A percentile compares a stretch with the other conserved stretches of the same genome.
Conservation (phyloP, 35 echinoderm and acorn worm species). For the Heliocidaris erythrogramma region DNA sequence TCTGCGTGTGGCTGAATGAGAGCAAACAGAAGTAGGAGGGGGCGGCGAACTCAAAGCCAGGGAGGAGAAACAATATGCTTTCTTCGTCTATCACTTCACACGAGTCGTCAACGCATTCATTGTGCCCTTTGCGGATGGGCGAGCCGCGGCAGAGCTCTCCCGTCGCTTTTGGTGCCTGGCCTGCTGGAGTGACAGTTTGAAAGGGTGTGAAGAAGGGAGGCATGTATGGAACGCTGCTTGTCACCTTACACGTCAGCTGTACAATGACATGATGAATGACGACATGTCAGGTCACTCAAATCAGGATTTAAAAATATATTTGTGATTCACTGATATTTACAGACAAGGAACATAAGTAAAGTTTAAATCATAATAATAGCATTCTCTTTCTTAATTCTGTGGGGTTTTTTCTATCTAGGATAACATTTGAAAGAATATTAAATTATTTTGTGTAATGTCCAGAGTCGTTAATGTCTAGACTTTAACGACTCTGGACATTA, state of each 20-base stretch:
- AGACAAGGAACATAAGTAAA: too few species aligned
- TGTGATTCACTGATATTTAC: not conserved
- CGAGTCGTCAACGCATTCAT: conserved; percentile 24
- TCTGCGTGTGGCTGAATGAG: not conserved
- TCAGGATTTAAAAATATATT: not conserved
- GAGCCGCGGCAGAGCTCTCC: conserved; percentile 21
- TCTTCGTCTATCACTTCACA: conserved; percentile 44
- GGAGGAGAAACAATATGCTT: conserved; percentile 39
- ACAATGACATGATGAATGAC: not conserved
- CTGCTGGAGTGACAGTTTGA: not conserved
- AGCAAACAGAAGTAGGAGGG: not conserved
- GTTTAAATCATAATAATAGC: too few species aligned
- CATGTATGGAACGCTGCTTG: not conserved
- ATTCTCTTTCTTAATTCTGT: too few species aligned
- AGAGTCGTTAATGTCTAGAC: too few species aligned
- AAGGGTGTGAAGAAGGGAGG: not conserved
- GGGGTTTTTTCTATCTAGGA: too few species aligned
- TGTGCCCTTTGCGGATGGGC: conserved; percentile 28
- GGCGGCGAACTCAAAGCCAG: conserved; percentile 32
- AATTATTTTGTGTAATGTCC: too few species aligned
- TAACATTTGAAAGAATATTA: too few species aligned
- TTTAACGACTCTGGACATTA: too few species aligned
- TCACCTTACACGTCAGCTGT: not conserved
- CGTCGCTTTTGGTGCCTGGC: not conserved
- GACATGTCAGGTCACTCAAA: not conserved